Evolutionary conservation across 2,888 invertebrate species (phyloP).

Genomic region (Rhingia rostrata): DNA sequence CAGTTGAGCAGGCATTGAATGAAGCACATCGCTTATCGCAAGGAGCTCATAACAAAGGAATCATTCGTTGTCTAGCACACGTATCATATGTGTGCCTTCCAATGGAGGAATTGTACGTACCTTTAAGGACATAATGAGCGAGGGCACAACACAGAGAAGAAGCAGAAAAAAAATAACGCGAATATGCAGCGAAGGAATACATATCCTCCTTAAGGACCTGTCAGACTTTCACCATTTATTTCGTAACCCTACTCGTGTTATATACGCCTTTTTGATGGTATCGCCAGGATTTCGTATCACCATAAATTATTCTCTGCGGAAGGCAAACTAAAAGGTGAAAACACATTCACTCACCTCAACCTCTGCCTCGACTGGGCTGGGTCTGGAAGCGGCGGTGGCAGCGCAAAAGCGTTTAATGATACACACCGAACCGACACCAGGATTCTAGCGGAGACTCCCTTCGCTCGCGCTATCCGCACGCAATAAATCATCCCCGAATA

Average conservation of each 20-base stretch:
- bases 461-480: constrained; percentile 68
- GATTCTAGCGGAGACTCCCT: constrained; percentile 51
- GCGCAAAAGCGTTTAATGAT: constrained; percentile 57
- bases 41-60: constrained; percentile 51
- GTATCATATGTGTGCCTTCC: constrained; percentile 45
- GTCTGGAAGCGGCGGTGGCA: too few relatives aligned
- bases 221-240: constrained; percentile 72
- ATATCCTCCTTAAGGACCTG: constrained; percentile 72
- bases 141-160: constrained; percentile 6
- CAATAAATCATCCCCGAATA: constrained; percentile 72
- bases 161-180: constrained; percentile 15
- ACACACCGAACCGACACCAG: constrained; percentile 36
- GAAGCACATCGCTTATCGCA: constrained; percentile 49
- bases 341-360: constrained; percentile 26
- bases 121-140: constrained; percentile 41
- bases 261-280: constrained; percentile 69
- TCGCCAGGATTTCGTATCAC: constrained; percentile 71
- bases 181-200: constrained; percentile 21
- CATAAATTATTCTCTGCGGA: constrained; percentile 69
- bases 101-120: constrained; percentile 34
- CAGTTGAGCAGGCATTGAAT: constrained; percentile 53
- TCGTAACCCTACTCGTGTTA: constrained; percentile 60
- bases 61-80: constrained; percentile 53
- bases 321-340: constrained; percentile 70
- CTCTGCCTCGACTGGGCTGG: neutral